Percentiles rank a stretch among this genome's conserved stretches.
phyloP scores from a whole-genome alignment of 2,113 vertebrate species.

The Neotoma lepida region DNA sequence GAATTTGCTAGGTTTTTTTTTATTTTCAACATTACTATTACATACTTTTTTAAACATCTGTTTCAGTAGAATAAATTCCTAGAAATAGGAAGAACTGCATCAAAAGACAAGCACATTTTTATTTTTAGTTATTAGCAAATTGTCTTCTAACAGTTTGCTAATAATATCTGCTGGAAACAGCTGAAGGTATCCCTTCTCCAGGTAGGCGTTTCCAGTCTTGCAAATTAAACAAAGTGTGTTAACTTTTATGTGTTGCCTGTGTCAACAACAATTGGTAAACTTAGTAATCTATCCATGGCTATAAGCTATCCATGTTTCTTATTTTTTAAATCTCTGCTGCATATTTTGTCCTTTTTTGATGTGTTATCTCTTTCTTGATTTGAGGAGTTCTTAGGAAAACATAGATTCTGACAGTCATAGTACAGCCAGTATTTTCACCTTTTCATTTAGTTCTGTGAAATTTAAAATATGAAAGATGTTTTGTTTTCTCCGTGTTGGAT shows the following conservation, averaged over 20 bases:
- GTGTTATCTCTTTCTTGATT: constrained; percentile 35
- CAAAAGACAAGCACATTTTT: background rate
- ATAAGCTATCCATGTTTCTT: background rate
- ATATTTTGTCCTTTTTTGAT: background rate
- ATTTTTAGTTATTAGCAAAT: constrained; percentile 29
- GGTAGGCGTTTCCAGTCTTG: background rate
- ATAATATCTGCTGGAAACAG: background rate
- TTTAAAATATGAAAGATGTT: constrained; percentile 20
- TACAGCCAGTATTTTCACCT: background rate
- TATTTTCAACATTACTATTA: background rate
- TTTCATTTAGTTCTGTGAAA: background rate
- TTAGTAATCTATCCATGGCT: background rate
- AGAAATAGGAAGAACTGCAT: background rate
- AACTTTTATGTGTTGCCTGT: background rate
- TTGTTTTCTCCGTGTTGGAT: background rate
- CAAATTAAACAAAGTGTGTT: background rate
- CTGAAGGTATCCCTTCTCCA: background rate
- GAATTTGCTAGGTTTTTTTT: background rate
- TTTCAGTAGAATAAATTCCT: constrained; percentile 21
- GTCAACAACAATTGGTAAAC: background rate
- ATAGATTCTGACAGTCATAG: background rate
- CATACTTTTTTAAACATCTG: background rate
- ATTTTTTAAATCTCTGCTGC: background rate
- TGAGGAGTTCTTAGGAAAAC: constrained; percentile 12
- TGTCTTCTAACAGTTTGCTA: background rate